A percentile compares a stretch with the other conserved stretches of the same genome.
These are phyloP conservation scores for Coboldia fuscipes DNA, from an alignment of 1,140 invertebrate species.

Conservation along the genomic window DNA sequence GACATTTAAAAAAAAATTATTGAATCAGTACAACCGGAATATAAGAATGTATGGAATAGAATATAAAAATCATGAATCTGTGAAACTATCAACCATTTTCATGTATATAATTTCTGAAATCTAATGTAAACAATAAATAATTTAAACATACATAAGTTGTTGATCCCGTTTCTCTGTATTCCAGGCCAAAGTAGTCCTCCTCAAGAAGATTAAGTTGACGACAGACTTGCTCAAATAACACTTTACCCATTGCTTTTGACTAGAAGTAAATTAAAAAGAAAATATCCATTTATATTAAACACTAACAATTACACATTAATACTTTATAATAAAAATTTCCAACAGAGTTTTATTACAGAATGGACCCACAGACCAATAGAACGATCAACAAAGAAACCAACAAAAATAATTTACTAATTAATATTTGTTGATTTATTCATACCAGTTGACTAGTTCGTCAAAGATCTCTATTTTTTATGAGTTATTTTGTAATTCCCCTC, in stretches of 20 bases:
- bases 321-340: too few relatives aligned
- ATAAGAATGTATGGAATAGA: constrained; percentile 1
- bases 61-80: constrained; percentile 1
- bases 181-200: constrained; percentile 94
- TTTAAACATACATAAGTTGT: constrained; percentile 20
- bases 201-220: constrained; percentile 88
- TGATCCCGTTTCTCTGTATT: constrained; percentile 72
- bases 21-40: too few relatives aligned
- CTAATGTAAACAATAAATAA: constrained; percentile 24
- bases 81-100: background rate
- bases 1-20: too few relatives aligned
- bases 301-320: too few relatives aligned
- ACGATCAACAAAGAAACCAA: too few relatives aligned
- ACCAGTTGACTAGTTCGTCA: too few relatives aligned
- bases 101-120: constrained; percentile 5
- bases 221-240: constrained; percentile 91
- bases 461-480: too few relatives aligned
- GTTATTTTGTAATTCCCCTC: too few relatives aligned
- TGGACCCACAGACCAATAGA: too few relatives aligned
- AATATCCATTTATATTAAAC: background rate
- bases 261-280: constrained; percentile 31
- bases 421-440: too few relatives aligned
- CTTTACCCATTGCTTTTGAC: constrained; percentile 82
- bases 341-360: too few relatives aligned
- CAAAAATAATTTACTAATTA: too few relatives aligned